phyloP scores from a whole-genome alignment of 2,797 vertebrate genomes.

The Myiotriccus ornatus region DNA sequence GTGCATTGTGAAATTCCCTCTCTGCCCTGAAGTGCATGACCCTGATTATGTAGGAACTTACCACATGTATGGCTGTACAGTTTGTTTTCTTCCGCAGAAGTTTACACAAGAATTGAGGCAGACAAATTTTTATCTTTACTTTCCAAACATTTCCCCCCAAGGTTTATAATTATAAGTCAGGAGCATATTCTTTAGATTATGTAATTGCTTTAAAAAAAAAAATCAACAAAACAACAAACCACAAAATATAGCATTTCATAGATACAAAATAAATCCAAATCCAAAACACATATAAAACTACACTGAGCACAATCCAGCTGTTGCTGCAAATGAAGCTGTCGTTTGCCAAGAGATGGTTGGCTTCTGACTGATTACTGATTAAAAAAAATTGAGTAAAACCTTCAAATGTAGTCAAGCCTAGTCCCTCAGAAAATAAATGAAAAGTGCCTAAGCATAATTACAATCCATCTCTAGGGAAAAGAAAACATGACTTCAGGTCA shows the following conservation, averaged over 20 bases:
- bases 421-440: background rate
- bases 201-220: background rate
- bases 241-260: background rate
- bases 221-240: too few species aligned
- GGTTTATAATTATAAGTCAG: background rate
- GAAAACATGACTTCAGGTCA: background rate
- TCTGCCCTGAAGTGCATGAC: background rate
- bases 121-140: background rate
- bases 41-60: background rate
- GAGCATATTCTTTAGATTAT: conserved; percentile 8
- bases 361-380: background rate
- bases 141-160: background rate
- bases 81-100: background rate
- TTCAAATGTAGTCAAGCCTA: background rate
- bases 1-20: background rate
- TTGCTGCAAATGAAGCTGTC: background rate
- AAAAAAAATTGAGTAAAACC: background rate
- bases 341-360: background rate
- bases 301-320: background rate
- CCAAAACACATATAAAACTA: background rate
- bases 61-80: background rate
- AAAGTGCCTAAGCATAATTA: background rate
- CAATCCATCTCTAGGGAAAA: background rate
- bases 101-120: background rate
- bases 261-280: background rate